These are phyloP conservation scores for Zelleria hepariella DNA, from an alignment of 2,888 invertebrate genomes.

Conservation along the genomic window DNA sequence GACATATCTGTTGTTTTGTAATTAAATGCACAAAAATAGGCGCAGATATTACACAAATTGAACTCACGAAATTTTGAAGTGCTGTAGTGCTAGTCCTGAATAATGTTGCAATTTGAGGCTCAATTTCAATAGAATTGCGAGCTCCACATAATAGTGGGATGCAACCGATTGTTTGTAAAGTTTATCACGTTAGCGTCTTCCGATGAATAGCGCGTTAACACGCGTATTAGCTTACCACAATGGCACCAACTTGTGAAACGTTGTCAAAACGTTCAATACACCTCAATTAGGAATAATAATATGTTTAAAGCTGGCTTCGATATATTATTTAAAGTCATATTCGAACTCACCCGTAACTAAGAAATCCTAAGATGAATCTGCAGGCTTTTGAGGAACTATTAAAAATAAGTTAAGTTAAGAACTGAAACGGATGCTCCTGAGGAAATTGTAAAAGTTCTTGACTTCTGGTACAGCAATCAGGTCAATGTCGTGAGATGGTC, in stretches of 20 bases:
- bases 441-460: no score
- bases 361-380: no score
- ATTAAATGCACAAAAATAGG: neutral
- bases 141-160: slow-evolving; percentile 16
- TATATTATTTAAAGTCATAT: no score
- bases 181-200: slow-evolving; percentile 6
- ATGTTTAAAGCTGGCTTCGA: no score
- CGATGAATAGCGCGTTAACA: slow-evolving; percentile 7
- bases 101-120: slow-evolving; percentile 19
- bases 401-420: no score
- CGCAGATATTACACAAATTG: neutral
- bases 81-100: slow-evolving; percentile 20
- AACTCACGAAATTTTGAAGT: slow-evolving; percentile 8
- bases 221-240: slow-evolving; percentile 5
- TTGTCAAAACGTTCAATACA: neutral
- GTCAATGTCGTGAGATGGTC: no score
- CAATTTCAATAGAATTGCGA: slow-evolving; percentile 30
- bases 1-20: neutral
- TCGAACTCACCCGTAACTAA: no score
- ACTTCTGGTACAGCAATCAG: no score
- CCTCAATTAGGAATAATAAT: neutral
- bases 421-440: no score
- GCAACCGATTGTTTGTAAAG: slow-evolving; percentile 12
- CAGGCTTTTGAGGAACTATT: no score
- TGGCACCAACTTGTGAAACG: neutral